Conservation (phyloP, 1,140 invertebrate species). For the Trichonephila clavata region DNA sequence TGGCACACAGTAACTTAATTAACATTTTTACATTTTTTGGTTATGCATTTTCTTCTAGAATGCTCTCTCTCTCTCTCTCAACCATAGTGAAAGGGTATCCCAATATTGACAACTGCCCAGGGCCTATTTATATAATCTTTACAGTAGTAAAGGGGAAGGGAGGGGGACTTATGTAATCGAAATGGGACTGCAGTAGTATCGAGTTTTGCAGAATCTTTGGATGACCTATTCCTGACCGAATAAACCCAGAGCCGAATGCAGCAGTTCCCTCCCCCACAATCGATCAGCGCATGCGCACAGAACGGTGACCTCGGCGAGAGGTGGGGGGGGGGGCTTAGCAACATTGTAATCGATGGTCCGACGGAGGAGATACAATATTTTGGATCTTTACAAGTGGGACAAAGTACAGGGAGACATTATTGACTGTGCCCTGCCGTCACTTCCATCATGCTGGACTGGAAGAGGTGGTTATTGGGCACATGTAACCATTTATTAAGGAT, state of each 20-base stretch:
- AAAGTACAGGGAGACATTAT: not conserved
- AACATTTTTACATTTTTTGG: too few relatives aligned
- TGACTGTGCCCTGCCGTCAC: constrained; percentile 16
- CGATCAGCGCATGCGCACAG: constrained; percentile 62
- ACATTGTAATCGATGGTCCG: constrained; percentile 74
- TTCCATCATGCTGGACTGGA: not conserved
- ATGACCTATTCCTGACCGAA: constrained; percentile 30
- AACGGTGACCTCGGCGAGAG: not conserved
- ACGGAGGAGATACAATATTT: constrained; percentile 69
- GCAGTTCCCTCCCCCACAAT: constrained; percentile 53
- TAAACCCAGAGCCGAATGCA: constrained; percentile 38
- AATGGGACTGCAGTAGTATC: constrained; percentile 22
- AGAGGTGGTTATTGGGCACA: constrained; percentile 28
- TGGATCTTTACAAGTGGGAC: constrained; percentile 18
- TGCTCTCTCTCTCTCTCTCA: too few relatives aligned
- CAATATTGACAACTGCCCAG: too few relatives aligned
- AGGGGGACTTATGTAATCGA: not conserved
- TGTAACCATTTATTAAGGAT: constrained; percentile 46
- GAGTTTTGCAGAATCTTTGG: constrained; percentile 40
- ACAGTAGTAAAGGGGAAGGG: too few relatives aligned
- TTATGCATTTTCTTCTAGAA: too few relatives aligned
- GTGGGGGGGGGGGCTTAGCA: constrained; percentile 17
- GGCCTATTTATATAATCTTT: too few relatives aligned
- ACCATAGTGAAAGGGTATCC: too few relatives aligned
- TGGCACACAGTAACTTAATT: too few relatives aligned